These are phyloP conservation scores for Macrophya alboannulata DNA, from an alignment of 2,888 invertebrate species.

Conservation along the genomic window DNA sequence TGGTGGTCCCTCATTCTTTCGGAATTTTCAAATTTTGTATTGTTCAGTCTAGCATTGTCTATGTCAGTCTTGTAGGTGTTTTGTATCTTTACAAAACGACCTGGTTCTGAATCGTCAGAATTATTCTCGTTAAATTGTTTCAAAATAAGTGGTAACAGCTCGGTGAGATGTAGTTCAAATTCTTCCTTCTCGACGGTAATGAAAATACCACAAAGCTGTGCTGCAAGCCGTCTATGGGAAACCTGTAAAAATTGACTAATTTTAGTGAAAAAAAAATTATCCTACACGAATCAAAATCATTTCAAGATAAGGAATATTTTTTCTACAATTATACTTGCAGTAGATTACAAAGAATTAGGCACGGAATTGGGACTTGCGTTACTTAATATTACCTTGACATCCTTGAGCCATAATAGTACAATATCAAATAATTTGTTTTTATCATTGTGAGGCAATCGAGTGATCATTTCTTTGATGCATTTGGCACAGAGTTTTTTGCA, in stretches of 20 bases:
- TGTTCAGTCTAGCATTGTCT: slow-evolving; percentile 40
- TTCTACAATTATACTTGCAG: slow-evolving; percentile 11
- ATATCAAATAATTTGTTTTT: slow-evolving; percentile 88
- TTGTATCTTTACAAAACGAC: slow-evolving; percentile 71
- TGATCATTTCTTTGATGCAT: slow-evolving; percentile 88
- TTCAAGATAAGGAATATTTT: slow-evolving; percentile 20
- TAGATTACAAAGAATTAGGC: neutral
- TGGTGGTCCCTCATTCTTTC: slow-evolving; percentile 88
- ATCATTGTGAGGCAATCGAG: slow-evolving; percentile 82
- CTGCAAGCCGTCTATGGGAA: slow-evolving; percentile 88
- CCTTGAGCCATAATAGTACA: slow-evolving; percentile 86
- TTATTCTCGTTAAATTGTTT: slow-evolving; percentile 75
- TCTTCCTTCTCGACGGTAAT: slow-evolving; percentile 88
- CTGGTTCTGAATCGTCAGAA: slow-evolving; percentile 69
- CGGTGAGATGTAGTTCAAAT: slow-evolving; percentile 86
- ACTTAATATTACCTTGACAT: slow-evolving; percentile 82
- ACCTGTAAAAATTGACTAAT: slow-evolving; percentile 79
- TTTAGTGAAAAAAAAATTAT: slow-evolving; percentile 53
- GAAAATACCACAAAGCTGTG: slow-evolving; percentile 91
- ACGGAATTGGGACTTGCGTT: slow-evolving; percentile 68
- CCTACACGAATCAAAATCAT: slow-evolving; percentile 42
- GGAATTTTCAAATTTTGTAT: slow-evolving; percentile 81
- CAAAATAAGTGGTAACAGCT: slow-evolving; percentile 83
- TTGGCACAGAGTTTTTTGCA: slow-evolving; percentile 89
- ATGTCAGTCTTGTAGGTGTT: slow-evolving; percentile 57